Base-by-base conservation (phyloP, 2,797 vertebrate species). In the Harpagifer antarcticus region DNA sequence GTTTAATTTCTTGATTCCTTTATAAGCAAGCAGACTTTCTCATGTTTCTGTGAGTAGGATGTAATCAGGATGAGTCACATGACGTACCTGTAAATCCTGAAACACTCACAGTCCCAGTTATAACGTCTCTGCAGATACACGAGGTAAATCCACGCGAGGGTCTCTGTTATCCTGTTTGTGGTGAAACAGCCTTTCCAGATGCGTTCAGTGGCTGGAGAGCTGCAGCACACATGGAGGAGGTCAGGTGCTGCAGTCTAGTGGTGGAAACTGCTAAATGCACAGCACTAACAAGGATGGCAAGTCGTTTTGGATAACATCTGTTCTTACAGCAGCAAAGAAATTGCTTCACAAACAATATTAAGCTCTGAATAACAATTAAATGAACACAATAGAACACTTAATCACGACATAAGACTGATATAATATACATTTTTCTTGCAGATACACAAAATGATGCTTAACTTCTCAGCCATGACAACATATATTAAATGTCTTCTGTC, bases 241-340 rank as follows among this genome's bases (percentile, higher is more conserved):
- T 50, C 4, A 73, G 45, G 63, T 73, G 74, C 78, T 86, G 78
- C 82, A 54, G 3, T 52, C 88, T 84, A 77, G 79, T 86, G 85
- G 86, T 23, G 19, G 23, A 2, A 31, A 16, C 3, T 9, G 33
- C 42, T 49, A 82, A 81, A 44, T 79, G 57, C 74, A 83, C 42
- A 27, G 0, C 31, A 17, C 54, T 3, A 45, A 52, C 13, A 37
- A 37, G 33, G 33, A 9, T 37, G 33, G 33, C 33, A 37, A 37
- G 33, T 37, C 1, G 33, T 37, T 33, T 37, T 37, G 33, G 33
- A 33, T 33, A 33, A 5, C 4, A 37, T 9, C 8, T 37, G 33
- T 37, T 6, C 8, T 37, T 9, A 37, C 33, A 37, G 33, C 33
- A 37, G 33, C 33, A 37, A 37, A 37, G 2, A 2, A 37, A 37